These are phyloP conservation scores for Gibbula magus DNA, from an alignment of 2,888 invertebrate species.

Conservation along the genomic window DNA sequence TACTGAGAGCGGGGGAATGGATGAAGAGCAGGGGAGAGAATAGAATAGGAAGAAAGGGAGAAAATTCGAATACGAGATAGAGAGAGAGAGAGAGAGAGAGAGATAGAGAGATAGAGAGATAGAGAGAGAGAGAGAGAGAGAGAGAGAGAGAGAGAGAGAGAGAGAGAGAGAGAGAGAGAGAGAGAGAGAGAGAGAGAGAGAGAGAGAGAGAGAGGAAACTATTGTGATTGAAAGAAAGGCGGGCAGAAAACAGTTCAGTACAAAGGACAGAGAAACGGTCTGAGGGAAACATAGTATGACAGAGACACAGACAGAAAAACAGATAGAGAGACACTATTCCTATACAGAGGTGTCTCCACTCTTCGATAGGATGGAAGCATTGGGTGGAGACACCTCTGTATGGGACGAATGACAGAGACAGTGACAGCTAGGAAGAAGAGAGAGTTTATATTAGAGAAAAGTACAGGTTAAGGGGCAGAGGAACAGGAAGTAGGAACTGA, in stretches of 20 bases:
- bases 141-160: conserved; percentile 1
- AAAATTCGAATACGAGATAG: background rate
- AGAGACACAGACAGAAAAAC: background rate
- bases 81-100: background rate
- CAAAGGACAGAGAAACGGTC: background rate
- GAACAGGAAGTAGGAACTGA: background rate
- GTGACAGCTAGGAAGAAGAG: too few relatives aligned
- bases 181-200: conserved; percentile 7
- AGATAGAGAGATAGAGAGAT: background rate
- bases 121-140: background rate
- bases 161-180: background rate
- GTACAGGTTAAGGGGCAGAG: background rate
- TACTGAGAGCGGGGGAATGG: too few relatives aligned
- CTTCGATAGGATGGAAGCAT: too few relatives aligned
- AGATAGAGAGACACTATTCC: too few relatives aligned
- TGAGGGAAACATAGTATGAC: background rate
- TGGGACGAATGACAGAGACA: too few relatives aligned
- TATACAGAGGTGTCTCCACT: too few relatives aligned
- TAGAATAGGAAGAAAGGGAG: too few relatives aligned
- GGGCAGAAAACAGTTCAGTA: background rate
- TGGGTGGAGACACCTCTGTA: too few relatives aligned
- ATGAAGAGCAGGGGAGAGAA: too few relatives aligned
- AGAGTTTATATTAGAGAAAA: background rate
- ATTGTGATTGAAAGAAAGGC: background rate
- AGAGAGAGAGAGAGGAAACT: background rate